Evolutionary conservation across 2,797 vertebrate genomes (phyloP).

Genomic region (Cyclopterus lumpus): DNA sequence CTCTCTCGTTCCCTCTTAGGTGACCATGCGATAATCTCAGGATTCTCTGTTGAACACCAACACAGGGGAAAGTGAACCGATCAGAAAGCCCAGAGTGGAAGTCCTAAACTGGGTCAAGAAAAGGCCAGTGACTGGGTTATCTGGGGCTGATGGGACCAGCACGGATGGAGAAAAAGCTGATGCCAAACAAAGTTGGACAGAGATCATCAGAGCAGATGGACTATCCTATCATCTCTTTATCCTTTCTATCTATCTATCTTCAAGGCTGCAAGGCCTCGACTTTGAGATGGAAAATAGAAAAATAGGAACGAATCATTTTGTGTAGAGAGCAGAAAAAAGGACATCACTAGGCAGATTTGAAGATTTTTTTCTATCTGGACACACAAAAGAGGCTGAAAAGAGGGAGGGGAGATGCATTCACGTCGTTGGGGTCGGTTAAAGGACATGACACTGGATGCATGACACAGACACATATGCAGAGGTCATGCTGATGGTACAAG

Average conservation of each 20-base stretch:
- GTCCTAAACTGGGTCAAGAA: conserved; percentile 88
- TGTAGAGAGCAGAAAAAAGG: conserved; percentile 50
- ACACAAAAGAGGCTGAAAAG: conserved; percentile 43
- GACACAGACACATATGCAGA: conserved; percentile 34
- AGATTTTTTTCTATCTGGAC: conserved; percentile 19
- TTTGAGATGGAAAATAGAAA: conserved; percentile 42
- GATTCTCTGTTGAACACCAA: conserved; percentile 59
- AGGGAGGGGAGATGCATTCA: conserved; percentile 26
- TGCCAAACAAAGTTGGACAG: conserved; percentile 70
- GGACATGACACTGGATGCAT: conserved; percentile 45
- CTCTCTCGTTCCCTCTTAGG: conserved; percentile 80
- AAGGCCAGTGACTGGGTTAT: conserved; percentile 60
- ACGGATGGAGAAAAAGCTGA: conserved; percentile 79
- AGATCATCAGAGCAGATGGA: conserved; percentile 70
- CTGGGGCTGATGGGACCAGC: conserved; percentile 81
- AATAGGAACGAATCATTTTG: conserved; percentile 23
- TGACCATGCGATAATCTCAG: conserved; percentile 78
- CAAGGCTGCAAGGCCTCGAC: conserved; percentile 38
- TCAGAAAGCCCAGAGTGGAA: conserved; percentile 66
- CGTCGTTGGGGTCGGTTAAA: conserved; percentile 28
- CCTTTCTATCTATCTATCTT: conserved; percentile 49
- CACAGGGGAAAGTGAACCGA: conserved; percentile 32
- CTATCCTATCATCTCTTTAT: conserved; percentile 53
- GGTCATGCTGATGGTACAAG: conserved; percentile 78
- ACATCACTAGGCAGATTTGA: conserved; percentile 29